Base-by-base conservation (phyloP, 2,888 invertebrate species). In the Drosophila imparisetae region DNA sequence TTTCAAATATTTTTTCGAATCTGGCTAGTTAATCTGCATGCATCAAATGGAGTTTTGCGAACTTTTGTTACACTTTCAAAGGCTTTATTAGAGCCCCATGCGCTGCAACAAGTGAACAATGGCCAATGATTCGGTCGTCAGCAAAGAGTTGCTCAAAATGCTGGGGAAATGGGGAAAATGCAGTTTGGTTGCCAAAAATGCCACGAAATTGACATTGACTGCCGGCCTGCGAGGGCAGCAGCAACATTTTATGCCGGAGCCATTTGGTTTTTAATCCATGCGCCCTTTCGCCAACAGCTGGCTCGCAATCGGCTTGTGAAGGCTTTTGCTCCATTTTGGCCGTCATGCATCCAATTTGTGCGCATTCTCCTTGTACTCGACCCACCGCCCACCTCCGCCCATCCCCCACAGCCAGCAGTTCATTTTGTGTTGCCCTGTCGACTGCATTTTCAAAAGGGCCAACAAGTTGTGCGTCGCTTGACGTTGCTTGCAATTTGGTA, bases 391-490 rank as follows among this genome's bases (percentile, higher is more conserved):
- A 21, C 15, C 29, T 24, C 6, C 24, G 4, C 24, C 30, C 21
- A n/a, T 2, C 2, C 21, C 24, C 3, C 2, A 15, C 10, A 18
- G 32, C 32, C 38, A 48, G 48, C 54, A 52, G 34, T 40, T 40
- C 13, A 36, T 60, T 57, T 68, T 24, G 10, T 27, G 36, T 30
- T 66, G 48, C 49, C 55, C 66, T 52, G 54, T 68, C 29, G 65
- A 60, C 60, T 80, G 50, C 60, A 71, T 57, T 80, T 75, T 65
- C 55, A 66, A 87, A 66, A 65, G 55, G 64, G 52, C 72, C 87
- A 84, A 84, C 85, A 87, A 86, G 87, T 85, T 84, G 57, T 30
- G 84, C 63, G 21, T 42, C 49, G 62, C 48, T 66, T 45, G 45
- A 40, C 68, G 38, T 24, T 24, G 55, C 58, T 58, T 66, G 78